phyloP scores from a whole-genome alignment of 2,797 vertebrate genomes.

The Adelosebastes latens region DNA sequence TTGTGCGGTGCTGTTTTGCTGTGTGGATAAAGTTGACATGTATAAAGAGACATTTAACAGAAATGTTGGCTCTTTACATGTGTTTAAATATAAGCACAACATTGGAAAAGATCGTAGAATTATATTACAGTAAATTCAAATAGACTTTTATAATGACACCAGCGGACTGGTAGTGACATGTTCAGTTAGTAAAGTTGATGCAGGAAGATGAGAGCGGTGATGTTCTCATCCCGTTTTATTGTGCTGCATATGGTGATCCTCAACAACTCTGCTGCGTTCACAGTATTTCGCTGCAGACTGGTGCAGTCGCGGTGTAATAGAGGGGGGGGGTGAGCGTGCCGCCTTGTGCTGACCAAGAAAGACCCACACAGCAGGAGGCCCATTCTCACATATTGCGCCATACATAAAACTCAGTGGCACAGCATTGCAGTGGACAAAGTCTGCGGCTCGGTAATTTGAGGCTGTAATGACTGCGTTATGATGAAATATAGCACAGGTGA shows the following conservation, averaged over 20 bases:
- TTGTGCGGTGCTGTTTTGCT: not conserved
- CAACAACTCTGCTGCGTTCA: conserved; percentile 22
- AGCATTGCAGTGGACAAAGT: conserved; percentile 11
- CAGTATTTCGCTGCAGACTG: conserved; percentile 27
- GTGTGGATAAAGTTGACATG: not conserved
- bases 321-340: conserved; percentile 3
- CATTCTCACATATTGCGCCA: conserved; percentile 14
- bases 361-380: conserved; percentile 27
- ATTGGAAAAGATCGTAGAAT: not conserved
- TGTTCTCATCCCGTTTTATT: conserved; percentile 7
- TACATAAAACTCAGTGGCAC: conserved; percentile 7
- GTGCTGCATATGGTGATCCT: conserved; percentile 28
- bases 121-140: not conserved
- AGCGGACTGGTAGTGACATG: not conserved
- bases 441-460: not conserved
- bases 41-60: not conserved
- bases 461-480: conserved; percentile 3
- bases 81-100: not conserved
- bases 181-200: not conserved
- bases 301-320: conserved; percentile 25
- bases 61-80: not conserved
- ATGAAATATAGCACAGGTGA: conserved; percentile 11
- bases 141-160: not conserved
- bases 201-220: not conserved
- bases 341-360: conserved; percentile 27